Evolutionary conservation across 2,888 invertebrate species (phyloP).

Genomic region (Panzeria rudis): DNA sequence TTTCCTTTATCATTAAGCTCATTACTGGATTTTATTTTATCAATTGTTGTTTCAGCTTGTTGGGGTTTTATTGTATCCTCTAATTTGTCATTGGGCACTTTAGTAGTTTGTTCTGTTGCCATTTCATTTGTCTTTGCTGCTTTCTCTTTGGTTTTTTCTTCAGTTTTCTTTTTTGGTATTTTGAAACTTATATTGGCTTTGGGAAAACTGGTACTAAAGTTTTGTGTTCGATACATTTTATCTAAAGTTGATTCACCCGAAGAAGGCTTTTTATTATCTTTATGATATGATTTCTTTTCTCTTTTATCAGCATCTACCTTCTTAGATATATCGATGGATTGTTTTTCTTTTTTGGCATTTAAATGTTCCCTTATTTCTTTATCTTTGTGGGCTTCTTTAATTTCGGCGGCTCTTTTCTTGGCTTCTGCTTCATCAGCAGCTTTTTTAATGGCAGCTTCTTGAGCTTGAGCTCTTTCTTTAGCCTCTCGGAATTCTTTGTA

Average conservation of each 20-base stretch:
- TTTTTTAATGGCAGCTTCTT: conserved; percentile 61
- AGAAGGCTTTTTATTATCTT: neutral
- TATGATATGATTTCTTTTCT: conserved; percentile 11
- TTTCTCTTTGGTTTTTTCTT: conserved; percentile 41
- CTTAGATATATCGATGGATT: conserved; percentile 1
- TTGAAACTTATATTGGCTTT: conserved; percentile 77
- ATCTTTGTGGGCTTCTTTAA: neutral
- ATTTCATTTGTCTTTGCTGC: neutral
- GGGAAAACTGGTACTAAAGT: conserved; percentile 68
- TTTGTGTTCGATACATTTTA: conserved; percentile 78
- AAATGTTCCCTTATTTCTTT: neutral
- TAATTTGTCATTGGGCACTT: neutral
- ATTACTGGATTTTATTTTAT: neutral
- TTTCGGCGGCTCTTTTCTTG: conserved; percentile 35
- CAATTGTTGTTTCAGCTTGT: neutral
- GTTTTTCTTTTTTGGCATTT: conserved; percentile 16
- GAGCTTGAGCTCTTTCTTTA: conserved; percentile 75
- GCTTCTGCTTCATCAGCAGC: conserved; percentile 56
- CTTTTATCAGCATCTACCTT: conserved; percentile 14
- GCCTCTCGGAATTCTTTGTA: conserved; percentile 79
- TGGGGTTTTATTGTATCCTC: conserved; percentile 12
- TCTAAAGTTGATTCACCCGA: conserved; percentile 76
- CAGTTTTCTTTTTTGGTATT: conserved; percentile 78
- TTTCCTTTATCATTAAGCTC: neutral
- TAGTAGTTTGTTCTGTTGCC: neutral